Evolutionary conservation across 2,888 invertebrate species (phyloP), one percentile per base, ranked within the genome.

Genomic region (Podotricha telesiphe): DNA sequence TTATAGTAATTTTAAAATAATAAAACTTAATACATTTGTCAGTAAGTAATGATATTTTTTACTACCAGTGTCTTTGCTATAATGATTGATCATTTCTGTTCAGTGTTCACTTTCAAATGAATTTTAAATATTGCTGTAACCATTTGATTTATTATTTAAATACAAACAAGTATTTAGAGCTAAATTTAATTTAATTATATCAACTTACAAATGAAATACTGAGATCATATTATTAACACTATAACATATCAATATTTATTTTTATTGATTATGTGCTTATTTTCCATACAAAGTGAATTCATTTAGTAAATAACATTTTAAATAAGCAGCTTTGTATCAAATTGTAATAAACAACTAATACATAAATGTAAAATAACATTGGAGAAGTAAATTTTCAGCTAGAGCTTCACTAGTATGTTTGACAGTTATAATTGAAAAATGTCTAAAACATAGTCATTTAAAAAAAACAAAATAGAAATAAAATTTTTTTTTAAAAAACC

Each of bases 211-310:
- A 78, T 77, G 79, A 82, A 80, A 82, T 80, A 85, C 75, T 88
- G 88, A 88, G 88, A 88, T 88, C 88, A 86, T 81, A 79, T 82
- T 74, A 82, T 81, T 83, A 83, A 70, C 68, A 58, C 73, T 74
- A 50, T 28, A 28, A 28, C 28, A 61, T 48, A 50, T 55, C 59
- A 34, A 59, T 70, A 63, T 65, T 66, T 58, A 20, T 37, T 67
- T 65, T 59, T n/a, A 22, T 22, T 45, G 5, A 59, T 47, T 42
- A 66, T 51, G 17, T 48, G 48, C 15, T 19, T 17, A 48, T 48
- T 19, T 42, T 0, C 10, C n/a, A n/a, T 11, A 20, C 0, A 1
- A 34, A 19, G n/a, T 48, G 47, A 28, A 37, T 37, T 3, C 34
- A 34, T 55, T 34, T 37, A 10, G 55, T 34, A 17, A 55, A 17